A percentile compares a stretch with the other conserved stretches of the same genome.
These are phyloP conservation scores for Plebejus melissa DNA, from an alignment of 2,888 invertebrate species.

Conservation along the genomic window DNA sequence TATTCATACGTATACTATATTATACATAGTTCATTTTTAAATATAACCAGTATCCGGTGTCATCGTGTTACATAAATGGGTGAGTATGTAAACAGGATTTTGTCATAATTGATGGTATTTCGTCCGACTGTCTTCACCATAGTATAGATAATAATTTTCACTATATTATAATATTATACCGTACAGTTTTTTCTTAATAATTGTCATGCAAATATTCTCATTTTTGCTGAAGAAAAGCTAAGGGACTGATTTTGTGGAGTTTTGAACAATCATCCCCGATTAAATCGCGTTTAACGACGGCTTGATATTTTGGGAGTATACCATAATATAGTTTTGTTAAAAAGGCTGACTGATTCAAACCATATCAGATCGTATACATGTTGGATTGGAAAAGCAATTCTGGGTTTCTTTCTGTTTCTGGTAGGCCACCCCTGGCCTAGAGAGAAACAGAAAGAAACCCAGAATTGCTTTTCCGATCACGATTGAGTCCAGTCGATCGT, in stretches of 20 bases:
- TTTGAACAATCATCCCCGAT: too few relatives aligned
- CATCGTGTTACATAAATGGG: constrained; percentile 41
- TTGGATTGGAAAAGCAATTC: not conserved
- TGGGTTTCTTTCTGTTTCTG: not conserved
- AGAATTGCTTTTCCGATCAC: too few relatives aligned
- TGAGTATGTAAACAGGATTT: constrained; percentile 36
- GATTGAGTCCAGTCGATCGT: too few relatives aligned
- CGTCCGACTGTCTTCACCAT: constrained; percentile 25
- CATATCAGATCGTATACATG: not conserved
- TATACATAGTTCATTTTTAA: constrained; percentile 60
- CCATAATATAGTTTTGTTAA: too few relatives aligned
- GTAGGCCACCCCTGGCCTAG: too few relatives aligned
- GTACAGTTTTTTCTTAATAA: not conserved
- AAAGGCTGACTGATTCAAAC: not conserved
- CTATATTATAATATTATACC: too few relatives aligned
- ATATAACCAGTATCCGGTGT: constrained; percentile 62
- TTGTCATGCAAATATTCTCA: too few relatives aligned
- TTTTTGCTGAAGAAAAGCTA: too few relatives aligned
- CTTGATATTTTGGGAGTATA: not conserved
- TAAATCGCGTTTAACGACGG: not conserved
- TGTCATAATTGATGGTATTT: constrained; percentile 40
- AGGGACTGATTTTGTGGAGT: too few relatives aligned
- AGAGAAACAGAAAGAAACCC: too few relatives aligned
- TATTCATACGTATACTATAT: constrained; percentile 52
- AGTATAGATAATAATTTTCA: too few relatives aligned